A percentile compares a stretch with the other conserved stretches of the same genome.
phyloP scores from a whole-genome alignment of 2,888 invertebrate genomes.

The Ctenicera cuprea region DNA sequence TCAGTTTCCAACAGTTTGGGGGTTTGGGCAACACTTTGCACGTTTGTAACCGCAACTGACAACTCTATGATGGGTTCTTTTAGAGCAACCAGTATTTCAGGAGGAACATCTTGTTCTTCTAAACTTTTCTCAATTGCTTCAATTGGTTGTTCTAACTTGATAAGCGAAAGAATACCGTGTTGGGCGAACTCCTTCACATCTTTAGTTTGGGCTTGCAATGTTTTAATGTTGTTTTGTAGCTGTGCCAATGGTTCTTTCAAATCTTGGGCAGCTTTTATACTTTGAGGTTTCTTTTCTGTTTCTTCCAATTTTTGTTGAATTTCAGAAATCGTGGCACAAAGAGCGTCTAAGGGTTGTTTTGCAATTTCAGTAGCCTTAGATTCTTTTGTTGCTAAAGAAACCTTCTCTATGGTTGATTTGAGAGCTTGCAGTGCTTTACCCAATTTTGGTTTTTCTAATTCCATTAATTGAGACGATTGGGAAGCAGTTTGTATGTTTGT shows the following conservation, averaged over 20 bases:
- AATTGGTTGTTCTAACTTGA: neutral
- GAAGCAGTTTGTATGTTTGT: neutral
- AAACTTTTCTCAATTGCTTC: constrained; percentile 18
- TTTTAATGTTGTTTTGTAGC: constrained; percentile 17
- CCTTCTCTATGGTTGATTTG: neutral
- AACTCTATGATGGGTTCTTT: constrained; percentile 20
- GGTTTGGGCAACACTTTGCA: neutral
- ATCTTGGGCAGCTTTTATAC: neutral
- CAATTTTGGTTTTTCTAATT: constrained; percentile 19
- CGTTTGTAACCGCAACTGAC: neutral
- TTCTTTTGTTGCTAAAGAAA: neutral
- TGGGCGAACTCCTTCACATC: neutral
- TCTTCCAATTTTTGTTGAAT: constrained; percentile 18
- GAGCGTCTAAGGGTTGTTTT: neutral
- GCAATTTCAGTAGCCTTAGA: neutral
- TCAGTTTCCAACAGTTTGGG: constrained; percentile 1
- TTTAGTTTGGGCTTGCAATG: constrained; percentile 11
- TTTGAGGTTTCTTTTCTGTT: constrained; percentile 35
- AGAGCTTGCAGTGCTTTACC: constrained; percentile 1
- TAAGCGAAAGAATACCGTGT: neutral
- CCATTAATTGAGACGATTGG: neutral
- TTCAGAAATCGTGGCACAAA: constrained; percentile 1
- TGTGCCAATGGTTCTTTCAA: neutral
- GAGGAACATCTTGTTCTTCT: neutral
- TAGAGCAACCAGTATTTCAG: too few species aligned